Conservation (phyloP, 1,140 invertebrate genomes). For the Acromyrmex heyeri region DNA sequence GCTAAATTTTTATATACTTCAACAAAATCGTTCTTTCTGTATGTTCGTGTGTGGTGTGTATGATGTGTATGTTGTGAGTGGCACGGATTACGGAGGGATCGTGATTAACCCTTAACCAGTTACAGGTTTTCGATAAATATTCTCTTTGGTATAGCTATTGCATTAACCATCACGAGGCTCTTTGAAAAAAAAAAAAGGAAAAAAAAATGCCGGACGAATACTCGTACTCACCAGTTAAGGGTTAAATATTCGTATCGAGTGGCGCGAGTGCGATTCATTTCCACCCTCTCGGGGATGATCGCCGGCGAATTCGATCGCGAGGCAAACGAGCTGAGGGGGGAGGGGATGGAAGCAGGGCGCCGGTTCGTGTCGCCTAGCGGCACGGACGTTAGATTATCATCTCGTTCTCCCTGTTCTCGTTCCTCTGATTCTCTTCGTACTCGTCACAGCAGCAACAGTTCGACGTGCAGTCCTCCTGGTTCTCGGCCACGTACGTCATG, state of each 20-base stretch:
- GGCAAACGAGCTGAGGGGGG: background rate
- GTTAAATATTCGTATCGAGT: conserved; percentile 37
- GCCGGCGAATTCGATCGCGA: background rate
- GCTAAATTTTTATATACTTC: no score
- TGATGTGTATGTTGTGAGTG: no score
- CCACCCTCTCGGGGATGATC: background rate
- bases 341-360: background rate
- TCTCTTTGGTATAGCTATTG: conserved; percentile 13
- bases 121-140: background rate
- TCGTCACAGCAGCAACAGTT: conserved; percentile 83
- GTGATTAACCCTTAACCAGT: conserved; percentile 45
- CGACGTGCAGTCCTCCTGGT: conserved; percentile 75
- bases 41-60: no score
- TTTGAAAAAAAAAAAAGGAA: background rate
- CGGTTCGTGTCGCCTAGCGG: background rate
- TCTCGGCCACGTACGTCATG: conserved; percentile 81
- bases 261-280: background rate
- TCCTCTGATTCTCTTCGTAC: conserved; percentile 84
- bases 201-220: background rate
- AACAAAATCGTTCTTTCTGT: no score
- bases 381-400: conserved; percentile 82
- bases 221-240: conserved; percentile 40
- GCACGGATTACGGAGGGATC: conserved; percentile 21
- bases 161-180: background rate
- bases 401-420: conserved; percentile 85